These are phyloP conservation scores for Argyresthia albistria DNA, from an alignment of 2,888 invertebrate genomes.

Conservation along the genomic window DNA sequence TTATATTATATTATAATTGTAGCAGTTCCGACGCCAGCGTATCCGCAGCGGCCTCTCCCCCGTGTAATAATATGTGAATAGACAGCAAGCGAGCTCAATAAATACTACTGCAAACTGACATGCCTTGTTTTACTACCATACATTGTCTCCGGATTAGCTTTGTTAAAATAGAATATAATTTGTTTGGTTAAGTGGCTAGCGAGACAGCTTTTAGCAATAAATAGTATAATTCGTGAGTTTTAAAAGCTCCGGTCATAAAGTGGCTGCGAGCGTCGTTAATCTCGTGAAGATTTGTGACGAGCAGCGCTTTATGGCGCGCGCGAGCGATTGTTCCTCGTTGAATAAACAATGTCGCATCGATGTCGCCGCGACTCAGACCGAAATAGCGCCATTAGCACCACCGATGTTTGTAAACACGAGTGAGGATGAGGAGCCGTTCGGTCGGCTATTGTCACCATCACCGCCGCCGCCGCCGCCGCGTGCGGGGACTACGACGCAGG, in stretches of 20 bases:
- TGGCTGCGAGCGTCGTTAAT: not conserved
- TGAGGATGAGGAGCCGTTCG: slow-evolving; percentile 18
- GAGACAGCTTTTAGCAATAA: not conserved
- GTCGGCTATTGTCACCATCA: not conserved
- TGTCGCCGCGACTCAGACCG: slow-evolving; percentile 14
- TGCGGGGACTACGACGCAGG: slow-evolving; percentile 11
- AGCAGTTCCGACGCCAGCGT: too few relatives aligned
- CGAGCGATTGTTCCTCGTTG: slow-evolving; percentile 14
- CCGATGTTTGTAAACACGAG: slow-evolving; percentile 48
- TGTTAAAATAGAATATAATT: not conserved
- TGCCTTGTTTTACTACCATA: not conserved
- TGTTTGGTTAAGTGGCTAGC: not conserved
- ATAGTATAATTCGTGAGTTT: not conserved
- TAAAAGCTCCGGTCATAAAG: slow-evolving; percentile 2
- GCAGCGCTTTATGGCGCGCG: slow-evolving; percentile 10
- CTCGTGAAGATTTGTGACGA: not conserved
- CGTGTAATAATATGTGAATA: slow-evolving; percentile 14
- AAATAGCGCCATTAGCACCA: slow-evolving; percentile 50
- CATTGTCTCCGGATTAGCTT: not conserved
- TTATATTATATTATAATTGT: too few relatives aligned
- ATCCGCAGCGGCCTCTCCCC: too few relatives aligned
- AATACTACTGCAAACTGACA: slow-evolving; percentile 17
- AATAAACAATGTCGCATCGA: slow-evolving; percentile 26
- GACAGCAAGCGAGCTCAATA: slow-evolving; percentile 20
- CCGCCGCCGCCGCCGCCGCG: not conserved